phyloP scores from a whole-genome alignment of 2,113 vertebrate species.

The Notarius quadriscutis region DNA sequence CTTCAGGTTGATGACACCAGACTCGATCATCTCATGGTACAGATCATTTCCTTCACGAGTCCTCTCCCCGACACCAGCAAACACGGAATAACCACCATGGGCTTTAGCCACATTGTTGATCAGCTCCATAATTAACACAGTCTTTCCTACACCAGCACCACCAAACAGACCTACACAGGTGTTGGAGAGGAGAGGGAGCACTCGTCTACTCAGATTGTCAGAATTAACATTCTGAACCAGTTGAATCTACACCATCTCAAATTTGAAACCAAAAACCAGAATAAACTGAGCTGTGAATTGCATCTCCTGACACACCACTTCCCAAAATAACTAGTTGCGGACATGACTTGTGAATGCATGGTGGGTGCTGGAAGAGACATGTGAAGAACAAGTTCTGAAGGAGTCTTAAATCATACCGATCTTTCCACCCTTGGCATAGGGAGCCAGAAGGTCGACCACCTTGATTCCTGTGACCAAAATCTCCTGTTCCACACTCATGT shows the following conservation, averaged over 20 bases:
- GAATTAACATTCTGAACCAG: background rate
- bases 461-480: slow-evolving; percentile 98
- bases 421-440: slow-evolving; percentile 97
- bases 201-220: background rate
- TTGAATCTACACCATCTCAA: background rate
- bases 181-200: no score
- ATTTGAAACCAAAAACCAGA: background rate
- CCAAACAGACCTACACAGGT: slow-evolving; percentile 85
- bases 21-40: slow-evolving; percentile 99
- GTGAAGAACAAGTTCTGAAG: background rate
- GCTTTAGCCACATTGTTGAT: slow-evolving; percentile 99
- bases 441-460: slow-evolving; percentile 95
- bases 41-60: slow-evolving; percentile 96
- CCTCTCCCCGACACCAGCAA: slow-evolving; percentile 93
- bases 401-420: slow-evolving; percentile 77
- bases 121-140: slow-evolving; percentile 97
- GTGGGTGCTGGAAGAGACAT: background rate
- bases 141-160: slow-evolving; percentile 95
- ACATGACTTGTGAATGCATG: background rate
- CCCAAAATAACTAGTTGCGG: background rate
- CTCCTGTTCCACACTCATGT: slow-evolving; percentile 99
- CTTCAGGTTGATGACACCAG: slow-evolving; percentile 98
- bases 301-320: background rate
- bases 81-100: slow-evolving; percentile 96
- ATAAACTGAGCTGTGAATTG: background rate